A percentile compares a stretch with the other conserved stretches of the same genome.
phyloP scores from a whole-genome alignment of 2,888 invertebrate genomes.

The Diploptera punctata region DNA sequence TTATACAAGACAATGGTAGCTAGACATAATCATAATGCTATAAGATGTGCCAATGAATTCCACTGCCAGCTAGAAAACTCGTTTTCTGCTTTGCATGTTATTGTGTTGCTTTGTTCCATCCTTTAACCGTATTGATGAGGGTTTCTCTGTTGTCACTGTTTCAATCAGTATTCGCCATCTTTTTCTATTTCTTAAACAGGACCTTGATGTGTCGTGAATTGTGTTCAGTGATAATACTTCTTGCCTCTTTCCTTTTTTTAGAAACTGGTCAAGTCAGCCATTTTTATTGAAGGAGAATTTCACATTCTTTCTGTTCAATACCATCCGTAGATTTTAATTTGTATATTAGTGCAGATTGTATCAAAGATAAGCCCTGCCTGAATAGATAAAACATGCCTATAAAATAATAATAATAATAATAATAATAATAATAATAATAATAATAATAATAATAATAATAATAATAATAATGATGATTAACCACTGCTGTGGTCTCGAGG shows the following conservation, averaged over 20 bases:
- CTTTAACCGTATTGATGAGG: background rate
- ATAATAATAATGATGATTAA: too few relatives aligned
- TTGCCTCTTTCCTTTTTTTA: background rate
- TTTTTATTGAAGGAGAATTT: conserved; percentile 14
- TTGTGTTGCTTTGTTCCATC: background rate
- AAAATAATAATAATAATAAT: too few relatives aligned
- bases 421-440: too few relatives aligned
- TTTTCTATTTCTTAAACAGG: background rate
- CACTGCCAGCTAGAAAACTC: background rate
- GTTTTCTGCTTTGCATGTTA: conserved; percentile 9
- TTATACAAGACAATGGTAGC: background rate
- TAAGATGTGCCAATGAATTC: conserved; percentile 25
- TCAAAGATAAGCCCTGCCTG: too few relatives aligned
- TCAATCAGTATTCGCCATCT: background rate
- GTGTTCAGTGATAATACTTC: conserved; percentile 6
- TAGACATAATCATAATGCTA: background rate
- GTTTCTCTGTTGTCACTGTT: conserved; percentile 19
- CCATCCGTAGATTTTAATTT: too few relatives aligned
- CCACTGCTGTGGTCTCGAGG: too few relatives aligned
- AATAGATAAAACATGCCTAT: too few relatives aligned
- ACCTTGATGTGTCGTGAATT: conserved; percentile 12
- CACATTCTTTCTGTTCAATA: background rate
- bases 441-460: too few relatives aligned
- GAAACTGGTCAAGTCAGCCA: conserved; percentile 19
- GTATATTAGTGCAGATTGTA: too few relatives aligned